Conservation (phyloP, 2,888 invertebrate genomes). For the Ptychoptera contaminata region DNA sequence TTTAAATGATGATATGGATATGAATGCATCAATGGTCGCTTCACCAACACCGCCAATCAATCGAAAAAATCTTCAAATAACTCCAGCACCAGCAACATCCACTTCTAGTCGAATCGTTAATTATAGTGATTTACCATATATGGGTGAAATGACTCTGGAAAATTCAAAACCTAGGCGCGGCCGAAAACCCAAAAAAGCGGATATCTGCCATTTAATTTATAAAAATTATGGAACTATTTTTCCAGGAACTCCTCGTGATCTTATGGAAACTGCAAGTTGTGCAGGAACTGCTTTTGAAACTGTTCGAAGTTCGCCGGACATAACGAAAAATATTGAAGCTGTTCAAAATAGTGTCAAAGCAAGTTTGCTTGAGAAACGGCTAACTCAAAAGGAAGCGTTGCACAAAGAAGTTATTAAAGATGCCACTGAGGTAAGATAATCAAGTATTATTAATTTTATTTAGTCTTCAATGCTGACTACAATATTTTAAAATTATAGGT, state of each 20-base stretch:
- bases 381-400: conserved; percentile 42
- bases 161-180: conserved; percentile 76
- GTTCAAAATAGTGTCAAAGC: conserved; percentile 45
- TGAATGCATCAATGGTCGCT: conserved; percentile 4
- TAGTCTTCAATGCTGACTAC: too few species aligned
- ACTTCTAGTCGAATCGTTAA: conserved; percentile 37
- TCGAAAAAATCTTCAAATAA: not conserved
- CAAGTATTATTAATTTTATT: too few species aligned
- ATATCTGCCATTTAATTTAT: conserved; percentile 80
- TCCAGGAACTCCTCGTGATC: conserved; percentile 50
- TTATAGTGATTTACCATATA: conserved; percentile 74
- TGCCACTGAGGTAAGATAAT: too few species aligned
- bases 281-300: too few species aligned
- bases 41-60: conserved; percentile 19
- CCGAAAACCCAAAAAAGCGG: conserved; percentile 80
- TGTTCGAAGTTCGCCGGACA: not conserved
- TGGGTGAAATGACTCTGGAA: conserved; percentile 83
- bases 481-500: too few species aligned
- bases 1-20: not conserved
- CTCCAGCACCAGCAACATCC: conserved; percentile 12
- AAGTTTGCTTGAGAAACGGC: conserved; percentile 49
- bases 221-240: conserved; percentile 82
- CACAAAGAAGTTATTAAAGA: conserved; percentile 12
- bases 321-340: not conserved
- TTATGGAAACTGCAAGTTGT: conserved; percentile 17